Evolutionary conservation across 2,888 invertebrate genomes (phyloP).

Genomic region (Dasypogon diadema): DNA sequence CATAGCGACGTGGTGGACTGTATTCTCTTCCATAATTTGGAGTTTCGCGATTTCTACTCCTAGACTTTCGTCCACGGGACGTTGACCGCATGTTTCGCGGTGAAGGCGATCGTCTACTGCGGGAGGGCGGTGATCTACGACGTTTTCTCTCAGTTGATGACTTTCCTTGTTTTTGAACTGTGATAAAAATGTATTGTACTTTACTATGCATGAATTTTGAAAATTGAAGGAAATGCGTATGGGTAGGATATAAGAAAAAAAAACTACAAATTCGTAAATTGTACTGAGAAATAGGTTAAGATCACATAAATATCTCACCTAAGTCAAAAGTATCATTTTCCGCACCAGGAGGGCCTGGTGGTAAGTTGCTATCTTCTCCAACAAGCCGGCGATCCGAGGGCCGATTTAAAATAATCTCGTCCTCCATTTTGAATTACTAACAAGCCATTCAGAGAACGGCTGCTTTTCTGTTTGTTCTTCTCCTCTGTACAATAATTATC

Average conservation of each 20-base stretch:
- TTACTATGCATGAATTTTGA: too few relatives aligned
- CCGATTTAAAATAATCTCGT: slow-evolving; percentile 62
- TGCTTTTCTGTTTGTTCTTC: too few relatives aligned
- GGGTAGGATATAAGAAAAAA: too few relatives aligned
- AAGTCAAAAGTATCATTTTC: slow-evolving; percentile 61
- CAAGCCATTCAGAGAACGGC: too few relatives aligned
- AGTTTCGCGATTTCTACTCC: slow-evolving; percentile 53
- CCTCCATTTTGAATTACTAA: slow-evolving; percentile 62
- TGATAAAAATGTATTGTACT: too few relatives aligned
- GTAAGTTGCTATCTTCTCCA: slow-evolving; percentile 61
- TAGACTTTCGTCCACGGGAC: slow-evolving; percentile 55
- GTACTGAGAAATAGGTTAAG: too few relatives aligned
- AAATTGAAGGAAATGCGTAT: too few relatives aligned
- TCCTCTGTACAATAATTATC: too few relatives aligned
- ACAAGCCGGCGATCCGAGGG: slow-evolving; percentile 62
- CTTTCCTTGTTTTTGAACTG: slow-evolving; percentile 10
- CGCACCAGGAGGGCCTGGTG: slow-evolving; percentile 65
- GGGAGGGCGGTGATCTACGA: slow-evolving; percentile 43
- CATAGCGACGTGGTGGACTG: slow-evolving; percentile 63
- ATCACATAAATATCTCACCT: too few relatives aligned
- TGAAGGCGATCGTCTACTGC: slow-evolving; percentile 56
- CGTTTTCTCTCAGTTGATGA: slow-evolving; percentile 15
- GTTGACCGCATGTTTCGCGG: slow-evolving; percentile 57
- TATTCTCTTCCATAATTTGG: slow-evolving; percentile 60
- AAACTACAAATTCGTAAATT: too few relatives aligned